phyloP scores from a whole-genome alignment of 2,797 vertebrate species.

The Sphenopsis melanotis region DNA sequence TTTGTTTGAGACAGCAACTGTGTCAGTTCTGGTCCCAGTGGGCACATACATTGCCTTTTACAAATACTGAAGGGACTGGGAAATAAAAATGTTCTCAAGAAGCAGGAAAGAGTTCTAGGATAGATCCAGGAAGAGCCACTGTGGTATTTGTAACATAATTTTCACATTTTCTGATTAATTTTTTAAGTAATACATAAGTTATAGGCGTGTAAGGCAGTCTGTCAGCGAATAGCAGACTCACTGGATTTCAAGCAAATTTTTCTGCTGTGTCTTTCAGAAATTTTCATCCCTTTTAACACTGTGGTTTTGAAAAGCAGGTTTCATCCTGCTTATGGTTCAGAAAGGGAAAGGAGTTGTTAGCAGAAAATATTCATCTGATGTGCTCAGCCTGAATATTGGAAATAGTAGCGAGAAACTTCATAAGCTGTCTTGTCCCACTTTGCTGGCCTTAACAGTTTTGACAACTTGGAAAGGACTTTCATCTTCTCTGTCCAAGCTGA shows the following conservation, averaged over 20 bases:
- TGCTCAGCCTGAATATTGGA: not conserved
- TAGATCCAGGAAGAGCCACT: not conserved
- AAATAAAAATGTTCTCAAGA: not conserved
- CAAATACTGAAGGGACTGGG: not conserved
- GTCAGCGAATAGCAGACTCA: not conserved
- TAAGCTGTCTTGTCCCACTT: not conserved
- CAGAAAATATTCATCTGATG: not conserved
- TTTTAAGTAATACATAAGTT: not conserved
- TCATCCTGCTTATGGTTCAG: not conserved
- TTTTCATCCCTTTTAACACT: not conserved
- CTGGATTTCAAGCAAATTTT: not conserved
- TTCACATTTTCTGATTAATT: not conserved
- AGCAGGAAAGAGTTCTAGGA: not conserved
- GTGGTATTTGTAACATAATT: not conserved
- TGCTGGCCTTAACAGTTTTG: not conserved
- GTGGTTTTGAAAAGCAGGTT: not conserved
- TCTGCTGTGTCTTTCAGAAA: not conserved
- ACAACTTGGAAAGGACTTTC: not conserved
- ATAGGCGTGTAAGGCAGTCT: not conserved
- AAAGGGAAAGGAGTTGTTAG: not conserved
- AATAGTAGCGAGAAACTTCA: not conserved
- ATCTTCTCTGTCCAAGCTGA: not conserved
- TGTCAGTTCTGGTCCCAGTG: not conserved
- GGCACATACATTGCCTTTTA: not conserved
- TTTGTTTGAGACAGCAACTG: not conserved